These are phyloP conservation scores for Tachyglossus aculeatus DNA, from an alignment of 2,797 vertebrate species.

Conservation along the genomic window DNA sequence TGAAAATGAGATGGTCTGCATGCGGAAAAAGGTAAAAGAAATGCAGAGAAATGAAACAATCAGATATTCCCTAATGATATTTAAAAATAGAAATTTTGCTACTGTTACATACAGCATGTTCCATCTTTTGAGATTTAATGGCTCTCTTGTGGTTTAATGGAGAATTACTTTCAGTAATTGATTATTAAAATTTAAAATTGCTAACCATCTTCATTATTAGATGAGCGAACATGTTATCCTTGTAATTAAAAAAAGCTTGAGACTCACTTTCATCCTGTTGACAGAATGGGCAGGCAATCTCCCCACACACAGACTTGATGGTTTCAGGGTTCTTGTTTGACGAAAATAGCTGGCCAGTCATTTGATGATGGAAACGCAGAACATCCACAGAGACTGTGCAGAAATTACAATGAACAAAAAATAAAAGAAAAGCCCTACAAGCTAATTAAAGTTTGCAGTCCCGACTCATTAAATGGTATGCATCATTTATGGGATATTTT, in stretches of 20 bases:
- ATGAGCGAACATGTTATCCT: constrained; percentile 93
- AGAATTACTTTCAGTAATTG: constrained; percentile 98
- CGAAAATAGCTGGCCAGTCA: constrained; percentile 84
- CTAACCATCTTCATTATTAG: constrained; percentile 97
- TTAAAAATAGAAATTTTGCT: constrained; percentile 92
- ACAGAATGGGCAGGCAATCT: constrained; percentile 77
- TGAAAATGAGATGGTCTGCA: constrained; percentile 87
- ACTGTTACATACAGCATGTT: constrained; percentile 82
- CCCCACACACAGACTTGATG: constrained; percentile 67
- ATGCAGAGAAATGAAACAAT: constrained; percentile 87
- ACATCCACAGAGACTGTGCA: constrained; percentile 65
- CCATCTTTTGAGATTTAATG: constrained; percentile 98
- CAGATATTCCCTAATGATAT: constrained; percentile 88
- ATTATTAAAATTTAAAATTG: constrained; percentile 99
- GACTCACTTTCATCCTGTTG: constrained; percentile 87
- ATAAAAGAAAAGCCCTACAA: constrained; percentile 67
- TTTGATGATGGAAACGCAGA: constrained; percentile 74
- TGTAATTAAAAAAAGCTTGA: constrained; percentile 96
- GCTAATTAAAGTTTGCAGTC: constrained; percentile 71
- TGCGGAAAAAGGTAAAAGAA: constrained; percentile 86
- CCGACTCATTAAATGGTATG: constrained; percentile 53
- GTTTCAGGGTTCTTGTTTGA: constrained; percentile 81
- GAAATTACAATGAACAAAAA: constrained; percentile 75
- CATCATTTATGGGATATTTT: constrained; percentile 45
- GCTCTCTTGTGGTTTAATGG: constrained; percentile 96